Conservation (phyloP, 2,888 invertebrate genomes). For the Ormyrus rosae region DNA sequence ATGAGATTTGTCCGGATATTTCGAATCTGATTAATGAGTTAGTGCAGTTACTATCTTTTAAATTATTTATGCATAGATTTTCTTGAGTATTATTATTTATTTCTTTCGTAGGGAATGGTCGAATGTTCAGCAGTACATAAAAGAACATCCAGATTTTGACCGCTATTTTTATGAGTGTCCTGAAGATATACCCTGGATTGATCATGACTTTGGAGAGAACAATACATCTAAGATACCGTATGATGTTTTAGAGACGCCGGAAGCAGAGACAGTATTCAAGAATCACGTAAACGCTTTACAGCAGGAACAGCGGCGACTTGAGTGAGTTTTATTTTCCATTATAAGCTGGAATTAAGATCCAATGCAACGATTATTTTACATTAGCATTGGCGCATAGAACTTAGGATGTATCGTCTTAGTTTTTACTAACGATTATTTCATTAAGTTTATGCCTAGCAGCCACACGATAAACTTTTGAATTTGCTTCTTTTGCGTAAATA, state of each 20-base stretch:
- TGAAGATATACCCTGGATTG: conserved; percentile 87
- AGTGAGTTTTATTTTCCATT: conserved; percentile 81
- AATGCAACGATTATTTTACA: conserved; percentile 40
- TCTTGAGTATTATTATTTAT: background rate
- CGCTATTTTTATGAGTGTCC: conserved; percentile 93
- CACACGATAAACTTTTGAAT: conserved; percentile 34
- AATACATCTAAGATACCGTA: conserved; percentile 91
- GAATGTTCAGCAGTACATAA: conserved; percentile 89
- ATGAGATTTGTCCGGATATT: conserved; percentile 87
- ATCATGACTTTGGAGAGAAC: conserved; percentile 82
- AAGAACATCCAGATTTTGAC: conserved; percentile 94
- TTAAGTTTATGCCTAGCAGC: conserved; percentile 35
- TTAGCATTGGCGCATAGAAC: conserved; percentile 39
- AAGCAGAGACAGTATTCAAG: conserved; percentile 94
- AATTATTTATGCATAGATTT: background rate
- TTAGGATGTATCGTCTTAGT: conserved; percentile 49
- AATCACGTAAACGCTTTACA: conserved; percentile 94
- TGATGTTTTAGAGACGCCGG: conserved; percentile 92
- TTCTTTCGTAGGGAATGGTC: conserved; percentile 86
- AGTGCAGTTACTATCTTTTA: conserved; percentile 53
- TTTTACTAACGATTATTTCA: conserved; percentile 55
- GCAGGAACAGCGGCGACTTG: conserved; percentile 92
- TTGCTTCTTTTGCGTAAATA: background rate
- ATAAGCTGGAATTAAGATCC: conserved; percentile 38
- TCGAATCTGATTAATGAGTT: conserved; percentile 73